Percentiles rank a stretch among this genome's conserved stretches.
Evolutionary conservation across 2,797 vertebrate species (phyloP).

Genomic region (Hylomyscus alleni): DNA sequence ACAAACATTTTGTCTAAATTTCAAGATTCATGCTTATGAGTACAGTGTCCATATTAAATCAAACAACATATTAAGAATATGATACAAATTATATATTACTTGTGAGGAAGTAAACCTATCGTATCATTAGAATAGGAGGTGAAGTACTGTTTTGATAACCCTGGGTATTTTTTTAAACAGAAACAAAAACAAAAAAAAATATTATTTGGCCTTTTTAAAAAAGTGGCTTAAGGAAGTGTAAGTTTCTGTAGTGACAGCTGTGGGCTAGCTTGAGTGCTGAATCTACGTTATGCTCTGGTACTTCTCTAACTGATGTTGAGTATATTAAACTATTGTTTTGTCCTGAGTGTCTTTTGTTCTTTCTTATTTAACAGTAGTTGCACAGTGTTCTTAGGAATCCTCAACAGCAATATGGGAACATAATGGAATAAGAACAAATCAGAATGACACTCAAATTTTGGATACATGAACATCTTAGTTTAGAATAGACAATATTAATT

Average conservation of each 20-base stretch:
- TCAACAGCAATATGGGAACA: neutral
- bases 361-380: neutral
- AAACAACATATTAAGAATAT: neutral
- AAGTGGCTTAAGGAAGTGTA: neutral
- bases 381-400: neutral
- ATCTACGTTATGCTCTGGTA: neutral
- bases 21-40: neutral
- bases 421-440: neutral
- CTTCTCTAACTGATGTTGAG: neutral
- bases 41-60: neutral
- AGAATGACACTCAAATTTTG: neutral
- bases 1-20: neutral
- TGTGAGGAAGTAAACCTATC: neutral
- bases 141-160: neutral
- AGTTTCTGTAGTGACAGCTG: neutral
- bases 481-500: neutral
- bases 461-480: neutral
- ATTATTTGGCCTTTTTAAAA: neutral
- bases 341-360: neutral
- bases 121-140: neutral
- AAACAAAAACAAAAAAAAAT: neutral
- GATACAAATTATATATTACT: neutral
- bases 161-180: neutral
- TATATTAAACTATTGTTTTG: neutral
- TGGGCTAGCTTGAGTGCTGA: neutral